Conservation (phyloP, 2,888 invertebrate genomes). For the Coenonympha glycerion region DNA sequence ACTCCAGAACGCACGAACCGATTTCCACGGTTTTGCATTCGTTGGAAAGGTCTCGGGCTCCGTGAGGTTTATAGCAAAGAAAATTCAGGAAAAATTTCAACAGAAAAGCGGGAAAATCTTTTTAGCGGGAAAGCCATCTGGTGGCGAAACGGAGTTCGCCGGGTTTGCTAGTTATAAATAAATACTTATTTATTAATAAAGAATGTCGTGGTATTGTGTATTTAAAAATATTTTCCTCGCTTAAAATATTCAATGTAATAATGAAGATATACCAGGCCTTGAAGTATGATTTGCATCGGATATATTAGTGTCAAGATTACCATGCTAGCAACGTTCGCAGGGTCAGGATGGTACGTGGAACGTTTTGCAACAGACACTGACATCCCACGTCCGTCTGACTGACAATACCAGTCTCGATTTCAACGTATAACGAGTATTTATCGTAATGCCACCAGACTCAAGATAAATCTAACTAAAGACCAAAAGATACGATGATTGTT, state of each 20-base stretch:
- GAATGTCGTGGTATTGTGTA: no score
- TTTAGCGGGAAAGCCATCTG: no score
- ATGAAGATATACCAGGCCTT: constrained; percentile 5
- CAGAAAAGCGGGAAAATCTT: no score
- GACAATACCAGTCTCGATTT: constrained; percentile 37
- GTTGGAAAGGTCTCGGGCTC: no score
- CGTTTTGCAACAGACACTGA: constrained; percentile 47
- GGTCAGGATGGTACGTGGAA: constrained; percentile 50
- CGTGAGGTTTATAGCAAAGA: no score
- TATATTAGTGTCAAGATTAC: constrained; percentile 52
- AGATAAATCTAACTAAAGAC: not conserved
- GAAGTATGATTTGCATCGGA: constrained; percentile 28
- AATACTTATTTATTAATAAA: no score
- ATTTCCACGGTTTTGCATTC: no score
- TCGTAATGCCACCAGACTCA: not conserved
- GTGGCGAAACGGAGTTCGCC: no score
- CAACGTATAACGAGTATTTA: constrained; percentile 30
- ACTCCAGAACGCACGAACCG: no score
- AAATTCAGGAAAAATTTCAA: no score
- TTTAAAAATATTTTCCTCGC: not conserved
- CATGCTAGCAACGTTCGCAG: constrained; percentile 46
- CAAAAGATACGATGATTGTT: not conserved
- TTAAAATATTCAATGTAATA: not conserved
- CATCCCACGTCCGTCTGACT: constrained; percentile 42
- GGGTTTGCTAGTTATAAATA: no score